phyloP scores from a whole-genome alignment of 2,888 invertebrate species.

The Pteria penguin region DNA sequence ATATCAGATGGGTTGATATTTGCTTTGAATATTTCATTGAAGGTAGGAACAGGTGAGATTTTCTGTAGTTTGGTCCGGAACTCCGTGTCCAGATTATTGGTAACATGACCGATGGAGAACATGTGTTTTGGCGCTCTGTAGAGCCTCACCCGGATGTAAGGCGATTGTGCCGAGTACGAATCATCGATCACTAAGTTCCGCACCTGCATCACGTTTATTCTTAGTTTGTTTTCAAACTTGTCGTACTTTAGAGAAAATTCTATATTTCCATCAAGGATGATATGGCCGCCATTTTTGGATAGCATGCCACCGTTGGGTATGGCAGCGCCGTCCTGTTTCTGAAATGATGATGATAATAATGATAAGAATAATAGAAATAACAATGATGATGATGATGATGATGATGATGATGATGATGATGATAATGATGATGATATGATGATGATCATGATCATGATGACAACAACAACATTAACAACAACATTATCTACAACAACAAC shows the following conservation, averaged over 20 bases:
- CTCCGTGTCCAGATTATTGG: slow-evolving; percentile 69
- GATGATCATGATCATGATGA: not conserved
- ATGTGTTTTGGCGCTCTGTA: slow-evolving; percentile 68
- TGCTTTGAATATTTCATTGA: slow-evolving; percentile 65
- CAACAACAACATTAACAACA: not conserved
- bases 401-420: not conserved
- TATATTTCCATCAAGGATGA: slow-evolving; percentile 51
- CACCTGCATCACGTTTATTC: slow-evolving; percentile 61
- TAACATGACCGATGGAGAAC: slow-evolving; percentile 64
- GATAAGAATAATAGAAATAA: not conserved
- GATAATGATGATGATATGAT: not conserved
- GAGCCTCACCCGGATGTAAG: slow-evolving; percentile 67
- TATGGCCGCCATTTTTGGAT: slow-evolving; percentile 6
- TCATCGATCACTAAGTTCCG: slow-evolving; percentile 56
- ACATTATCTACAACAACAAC: no score
- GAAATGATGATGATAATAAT: not conserved
- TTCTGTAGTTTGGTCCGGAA: slow-evolving; percentile 69
- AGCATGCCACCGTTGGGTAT: slow-evolving; percentile 30
- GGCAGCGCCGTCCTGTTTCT: not conserved
- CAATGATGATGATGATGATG: not conserved
- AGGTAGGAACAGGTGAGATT: slow-evolving; percentile 59
- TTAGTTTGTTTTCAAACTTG: slow-evolving; percentile 53
- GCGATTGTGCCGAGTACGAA: slow-evolving; percentile 56
- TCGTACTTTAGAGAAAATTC: slow-evolving; percentile 62
- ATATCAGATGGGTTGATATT: slow-evolving; percentile 53